Evolutionary conservation across 2,888 invertebrate species (phyloP), one percentile per base, ranked within the genome.

Genomic region (Agriotes lineatus): DNA sequence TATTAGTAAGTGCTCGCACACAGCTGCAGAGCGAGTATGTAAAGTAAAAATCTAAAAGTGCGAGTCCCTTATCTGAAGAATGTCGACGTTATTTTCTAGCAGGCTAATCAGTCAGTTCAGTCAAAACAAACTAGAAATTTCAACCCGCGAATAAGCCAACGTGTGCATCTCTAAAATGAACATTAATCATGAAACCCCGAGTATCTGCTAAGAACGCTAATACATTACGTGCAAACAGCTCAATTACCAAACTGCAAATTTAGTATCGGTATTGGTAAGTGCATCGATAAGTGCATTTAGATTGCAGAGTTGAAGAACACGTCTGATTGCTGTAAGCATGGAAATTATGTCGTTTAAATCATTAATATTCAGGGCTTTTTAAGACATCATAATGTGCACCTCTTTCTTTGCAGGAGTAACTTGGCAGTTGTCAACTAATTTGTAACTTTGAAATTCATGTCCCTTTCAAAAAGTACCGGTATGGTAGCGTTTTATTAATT

Each of bases 101-200:
- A 20, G 30, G 25, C 33, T 64, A 48, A 79, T 81, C 80, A 78
- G 78, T 74, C 73, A 73, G 77, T 79, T 77, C 73, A 80, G 81
- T 80, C 80, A 80, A 79, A 81, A 81, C 80, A 81, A 80, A 78
- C 72, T 2, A 58, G 48, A 56, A 62, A 54, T 77, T 76, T 77
- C 76, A 77, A 71, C 77, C 79, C 77, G 68, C 74, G 73, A 68
- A 75, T 75, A 72, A 71, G n/a, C 77, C 74, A 72, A 77, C 76
- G 74, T 73, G 74, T 76, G 74, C 73, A 74, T 76, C 78, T 77
- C 76, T 77, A 74, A 20, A 50, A 68, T 10, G 74, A 69, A 71
- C 79, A 81, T 81, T 80, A 80, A 81, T 81, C 80, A 77, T 71
- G 60, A 67, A 71, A 68, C 72, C 72, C 74, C 67, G 35, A 63